These are phyloP conservation scores for Heliconius hewitsoni DNA, from an alignment of 1,140 invertebrate genomes.

Conservation along the genomic window DNA sequence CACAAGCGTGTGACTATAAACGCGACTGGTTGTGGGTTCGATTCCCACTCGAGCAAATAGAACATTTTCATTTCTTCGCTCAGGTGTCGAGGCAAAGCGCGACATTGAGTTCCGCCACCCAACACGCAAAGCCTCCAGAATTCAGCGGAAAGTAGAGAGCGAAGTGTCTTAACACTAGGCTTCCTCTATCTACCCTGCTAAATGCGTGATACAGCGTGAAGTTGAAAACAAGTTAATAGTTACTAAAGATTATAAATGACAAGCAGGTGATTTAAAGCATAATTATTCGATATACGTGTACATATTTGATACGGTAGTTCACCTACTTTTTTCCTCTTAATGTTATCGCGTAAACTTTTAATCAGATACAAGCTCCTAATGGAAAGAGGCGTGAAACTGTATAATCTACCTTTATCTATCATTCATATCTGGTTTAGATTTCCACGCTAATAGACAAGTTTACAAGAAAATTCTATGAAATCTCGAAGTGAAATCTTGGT, in stretches of 20 bases:
- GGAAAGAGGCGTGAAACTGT: slow-evolving; percentile 25
- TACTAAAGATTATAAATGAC: background rate
- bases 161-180: no score
- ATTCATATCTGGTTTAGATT: slow-evolving; percentile 25
- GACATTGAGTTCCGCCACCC: no score
- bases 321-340: slow-evolving; percentile 3
- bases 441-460: slow-evolving; percentile 28
- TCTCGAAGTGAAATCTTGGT: slow-evolving; percentile 28
- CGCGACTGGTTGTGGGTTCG: no score
- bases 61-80: no score
- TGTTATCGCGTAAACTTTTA: slow-evolving; percentile 13
- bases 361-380: slow-evolving; percentile 11
- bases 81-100: no score
- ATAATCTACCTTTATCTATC: slow-evolving; percentile 28
- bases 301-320: slow-evolving; percentile 10
- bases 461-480: slow-evolving; percentile 25
- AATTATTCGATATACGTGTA: background rate
- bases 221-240: no score
- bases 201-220: no score
- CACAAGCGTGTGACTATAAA: no score
- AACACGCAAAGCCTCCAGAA: no score
- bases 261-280: background rate
- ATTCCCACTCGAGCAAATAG: no score
- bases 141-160: no score
- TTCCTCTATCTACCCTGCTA: no score